Evolutionary conservation across 2,888 invertebrate genomes (phyloP), one percentile per base, ranked within the genome.

Genomic region (Boloria selene): DNA sequence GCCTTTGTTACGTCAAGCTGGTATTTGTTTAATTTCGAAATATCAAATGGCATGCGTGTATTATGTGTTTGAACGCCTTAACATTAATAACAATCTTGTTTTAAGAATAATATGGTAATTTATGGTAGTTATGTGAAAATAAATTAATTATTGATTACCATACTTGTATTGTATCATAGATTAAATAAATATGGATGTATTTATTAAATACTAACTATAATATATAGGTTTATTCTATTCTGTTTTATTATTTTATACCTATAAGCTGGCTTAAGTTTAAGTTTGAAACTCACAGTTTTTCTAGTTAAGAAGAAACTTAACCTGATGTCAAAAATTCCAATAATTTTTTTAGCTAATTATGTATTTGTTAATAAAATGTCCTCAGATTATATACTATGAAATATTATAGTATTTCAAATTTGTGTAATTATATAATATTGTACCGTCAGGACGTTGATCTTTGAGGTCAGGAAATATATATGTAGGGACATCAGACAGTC

Each of bases 31-130:
- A 54, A 54, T 62, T 62, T 54, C 38, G 18, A 38, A 62, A 54
- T 62, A 54, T 62, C 54, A 47, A 62, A 62, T 47, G 54, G 53
- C 62, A 54, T 61, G 44, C 42, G 51, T 64, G 58, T 31, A 72
- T 22, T 22, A 22, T 74, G 51, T 51, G 26, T 52, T 61, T 42
- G 22, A 45, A 45, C 45, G 45, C 45, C 16, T n/a, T 0, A n/a
- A 45, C 44, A 16, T 56, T 22, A 45, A 26, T 56, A 45, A 22
- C 26, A 56, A 26, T 45, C 45, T 45, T 45, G 45, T 45, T 22
- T 4, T 45, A n/a, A 56, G 22, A 56, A 56, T 45, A 56, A 56
- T 56, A 16, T 26, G n/a, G 1, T 22, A 22, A 45, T 26, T 22
- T 56, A 16, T n/a, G 44, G 13, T 13, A 44, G n/a, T 44, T 45